phyloP scores from a whole-genome alignment of 2,797 vertebrate species.

The Melanotaenia parkinsoni region DNA sequence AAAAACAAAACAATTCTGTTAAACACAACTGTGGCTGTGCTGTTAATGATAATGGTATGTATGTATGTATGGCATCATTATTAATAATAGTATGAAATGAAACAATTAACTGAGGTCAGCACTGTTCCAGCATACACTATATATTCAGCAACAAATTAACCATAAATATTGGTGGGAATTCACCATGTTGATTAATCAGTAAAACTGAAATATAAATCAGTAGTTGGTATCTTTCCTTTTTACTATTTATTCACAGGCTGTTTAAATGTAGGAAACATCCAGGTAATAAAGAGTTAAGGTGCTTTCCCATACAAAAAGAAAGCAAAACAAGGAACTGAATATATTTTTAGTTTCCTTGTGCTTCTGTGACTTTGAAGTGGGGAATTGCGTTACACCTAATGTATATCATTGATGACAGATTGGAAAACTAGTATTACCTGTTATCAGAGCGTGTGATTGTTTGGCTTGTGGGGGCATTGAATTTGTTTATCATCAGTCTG shows the following conservation, averaged over 20 bases:
- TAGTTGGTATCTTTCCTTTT: background rate
- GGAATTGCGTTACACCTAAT: background rate
- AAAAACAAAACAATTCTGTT: background rate
- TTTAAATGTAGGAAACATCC: background rate
- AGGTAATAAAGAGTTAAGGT: background rate
- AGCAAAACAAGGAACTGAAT: slow-evolving; percentile 11
- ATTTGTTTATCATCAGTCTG: background rate
- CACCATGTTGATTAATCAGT: background rate
- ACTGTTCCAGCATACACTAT: background rate
- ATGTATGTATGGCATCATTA: background rate
- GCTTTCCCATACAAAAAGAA: background rate
- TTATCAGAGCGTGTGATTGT: background rate
- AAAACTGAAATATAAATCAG: background rate
- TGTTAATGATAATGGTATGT: background rate
- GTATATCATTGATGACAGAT: slow-evolving; percentile 1
- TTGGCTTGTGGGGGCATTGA: background rate
- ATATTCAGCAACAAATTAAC: slow-evolving; percentile 6
- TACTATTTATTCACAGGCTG: background rate
- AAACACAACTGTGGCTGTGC: background rate
- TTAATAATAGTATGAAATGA: background rate
- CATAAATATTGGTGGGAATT: background rate
- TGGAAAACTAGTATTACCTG: background rate
- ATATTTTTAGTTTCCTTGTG: background rate
- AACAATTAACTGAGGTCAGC: slow-evolving; percentile 1
- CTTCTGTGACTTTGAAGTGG: slow-evolving; percentile 1